Conservation (phyloP, 2,113 vertebrate genomes). For the Edolisoma coerulescens region DNA sequence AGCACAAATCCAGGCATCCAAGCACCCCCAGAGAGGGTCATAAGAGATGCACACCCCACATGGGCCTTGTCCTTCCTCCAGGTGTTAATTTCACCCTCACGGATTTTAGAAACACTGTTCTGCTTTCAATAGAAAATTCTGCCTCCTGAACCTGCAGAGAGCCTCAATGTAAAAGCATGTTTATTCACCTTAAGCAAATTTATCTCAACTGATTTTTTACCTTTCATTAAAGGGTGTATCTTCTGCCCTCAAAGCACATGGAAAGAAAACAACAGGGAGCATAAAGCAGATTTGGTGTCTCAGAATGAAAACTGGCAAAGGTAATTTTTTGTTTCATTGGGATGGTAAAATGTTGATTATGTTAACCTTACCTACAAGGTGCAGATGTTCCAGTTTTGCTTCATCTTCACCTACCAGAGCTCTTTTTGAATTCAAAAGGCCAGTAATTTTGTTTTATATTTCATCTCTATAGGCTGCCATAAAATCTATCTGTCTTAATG, state of each 20-base stretch:
- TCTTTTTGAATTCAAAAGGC: not conserved
- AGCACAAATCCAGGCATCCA: not conserved
- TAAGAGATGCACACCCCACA: not conserved
- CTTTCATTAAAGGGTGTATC: not conserved
- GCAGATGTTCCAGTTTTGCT: conserved; percentile 18
- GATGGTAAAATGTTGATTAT: not conserved
- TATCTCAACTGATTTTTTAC: not conserved
- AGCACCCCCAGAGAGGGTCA: not conserved
- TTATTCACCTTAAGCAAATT: not conserved
- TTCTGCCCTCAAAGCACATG: not conserved
- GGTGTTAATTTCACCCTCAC: not conserved
- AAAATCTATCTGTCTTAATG: conserved; percentile 44
- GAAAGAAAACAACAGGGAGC: not conserved
- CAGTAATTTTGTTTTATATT: conserved; percentile 37
- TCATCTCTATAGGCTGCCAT: conserved; percentile 36
- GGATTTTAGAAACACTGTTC: not conserved
- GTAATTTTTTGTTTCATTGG: not conserved
- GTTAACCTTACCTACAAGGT: not conserved
- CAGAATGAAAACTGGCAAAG: not conserved
- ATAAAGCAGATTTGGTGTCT: not conserved
- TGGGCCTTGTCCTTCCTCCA: not conserved
- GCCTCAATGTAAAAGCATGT: rapidly evolving
- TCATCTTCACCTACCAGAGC: not conserved
- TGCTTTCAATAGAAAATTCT: not conserved
- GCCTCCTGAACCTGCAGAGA: not conserved